phyloP scores from a whole-genome alignment of 2,888 invertebrate species.

The Invenusta paracnida region DNA sequence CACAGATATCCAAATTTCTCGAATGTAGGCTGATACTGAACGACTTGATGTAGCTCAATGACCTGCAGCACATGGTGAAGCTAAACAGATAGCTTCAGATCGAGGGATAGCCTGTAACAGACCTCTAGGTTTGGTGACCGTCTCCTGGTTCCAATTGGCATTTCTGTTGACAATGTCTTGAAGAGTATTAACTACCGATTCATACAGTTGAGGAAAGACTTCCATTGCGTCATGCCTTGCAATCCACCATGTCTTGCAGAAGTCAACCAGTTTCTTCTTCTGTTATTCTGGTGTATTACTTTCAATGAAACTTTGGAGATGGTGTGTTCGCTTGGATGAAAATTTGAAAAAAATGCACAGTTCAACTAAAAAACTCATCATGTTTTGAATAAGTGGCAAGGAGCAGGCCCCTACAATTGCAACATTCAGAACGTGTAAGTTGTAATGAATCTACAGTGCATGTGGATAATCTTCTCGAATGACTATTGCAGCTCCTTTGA shows the following conservation, averaged over 20 bases:
- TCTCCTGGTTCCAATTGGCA: slow-evolving; percentile 16
- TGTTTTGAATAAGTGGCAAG: not conserved
- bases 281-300: not conserved
- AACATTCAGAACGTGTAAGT: too few species aligned
- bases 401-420: not conserved
- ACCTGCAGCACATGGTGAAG: not conserved
- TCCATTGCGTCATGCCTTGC: not conserved
- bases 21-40: not conserved
- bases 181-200: slow-evolving; percentile 12
- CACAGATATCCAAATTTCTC: not conserved
- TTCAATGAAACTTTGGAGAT: slow-evolving; percentile 18
- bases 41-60: not conserved
- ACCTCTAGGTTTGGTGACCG: not conserved
- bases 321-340: not conserved
- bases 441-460: too few species aligned
- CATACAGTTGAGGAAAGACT: slow-evolving; percentile 10
- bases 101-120: not conserved
- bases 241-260: slow-evolving; percentile 1
- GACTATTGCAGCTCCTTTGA: too few species aligned
- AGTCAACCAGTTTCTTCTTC: not conserved
- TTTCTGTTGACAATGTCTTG: not conserved
- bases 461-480: too few species aligned
- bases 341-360: slow-evolving; percentile 18
- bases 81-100: not conserved
- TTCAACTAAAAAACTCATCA: slow-evolving; percentile 6